Evolutionary conservation across 1,140 invertebrate genomes (phyloP).

Genomic region (Babylonia areolata): DNA sequence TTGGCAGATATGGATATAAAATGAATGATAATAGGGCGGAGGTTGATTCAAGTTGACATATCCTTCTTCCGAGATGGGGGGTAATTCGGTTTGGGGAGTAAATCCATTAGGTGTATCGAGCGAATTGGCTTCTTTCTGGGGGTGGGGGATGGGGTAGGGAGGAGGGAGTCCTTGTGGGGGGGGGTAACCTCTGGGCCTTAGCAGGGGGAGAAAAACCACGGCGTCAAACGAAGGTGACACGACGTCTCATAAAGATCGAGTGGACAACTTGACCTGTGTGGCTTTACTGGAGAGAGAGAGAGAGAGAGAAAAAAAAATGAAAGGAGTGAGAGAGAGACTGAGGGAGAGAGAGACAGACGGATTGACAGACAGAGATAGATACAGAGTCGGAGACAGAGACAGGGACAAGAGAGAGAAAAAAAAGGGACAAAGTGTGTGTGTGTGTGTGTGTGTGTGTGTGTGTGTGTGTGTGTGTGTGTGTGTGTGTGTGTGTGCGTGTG

Average conservation of each 20-base stretch:
- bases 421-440: too few species aligned
- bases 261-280: not conserved
- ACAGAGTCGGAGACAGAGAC: not conserved
- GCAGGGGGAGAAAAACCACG: not conserved
- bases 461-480: conserved; percentile 8
- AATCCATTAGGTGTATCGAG: conserved; percentile 43
- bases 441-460: not conserved
- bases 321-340: not conserved
- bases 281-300: too few species aligned
- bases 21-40: conserved; percentile 44
- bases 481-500: not conserved
- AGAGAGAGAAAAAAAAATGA: not conserved
- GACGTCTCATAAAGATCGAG: not conserved
- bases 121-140: conserved; percentile 30
- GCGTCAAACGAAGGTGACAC: conserved; percentile 24
- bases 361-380: not conserved
- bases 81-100: conserved; percentile 43
- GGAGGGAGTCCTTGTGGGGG: too few species aligned
- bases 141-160: too few species aligned
- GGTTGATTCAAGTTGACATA: conserved; percentile 42
- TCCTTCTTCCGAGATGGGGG: conserved; percentile 33
- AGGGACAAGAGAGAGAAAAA: too few species aligned
- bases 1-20: conserved; percentile 49
- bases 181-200: not conserved
- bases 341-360: not conserved